Conservation (phyloP, 30 jellyfish, hydroid and myxozoan genomes). For the Aurelia coerulea region DNA sequence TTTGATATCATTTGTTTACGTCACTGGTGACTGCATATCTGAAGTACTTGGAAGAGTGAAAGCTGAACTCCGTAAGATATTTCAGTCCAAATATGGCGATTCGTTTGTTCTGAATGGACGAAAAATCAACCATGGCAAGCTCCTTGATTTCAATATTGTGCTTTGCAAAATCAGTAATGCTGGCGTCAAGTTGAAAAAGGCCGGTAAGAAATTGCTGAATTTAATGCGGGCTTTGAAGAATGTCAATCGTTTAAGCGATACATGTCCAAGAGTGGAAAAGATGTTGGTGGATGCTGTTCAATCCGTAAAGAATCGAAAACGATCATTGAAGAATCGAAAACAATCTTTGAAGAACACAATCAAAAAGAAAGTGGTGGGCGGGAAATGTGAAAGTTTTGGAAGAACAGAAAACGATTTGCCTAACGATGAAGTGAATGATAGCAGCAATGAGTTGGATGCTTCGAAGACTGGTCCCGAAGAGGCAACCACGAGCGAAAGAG, state of each 20-base stretch:
- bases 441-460: too few relatives aligned
- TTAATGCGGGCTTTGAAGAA: constrained; percentile 2
- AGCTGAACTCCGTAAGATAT: background rate
- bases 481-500: too few relatives aligned
- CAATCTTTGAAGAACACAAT: background rate
- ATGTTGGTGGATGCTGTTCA: background rate
- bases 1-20: background rate
- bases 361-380: too few relatives aligned
- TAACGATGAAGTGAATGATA: too few relatives aligned
- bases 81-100: constrained; percentile 7
- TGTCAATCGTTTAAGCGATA: background rate
- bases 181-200: background rate
- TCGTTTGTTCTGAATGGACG: constrained; percentile 23
- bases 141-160: background rate
- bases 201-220: background rate
- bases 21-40: background rate
- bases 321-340: background rate
- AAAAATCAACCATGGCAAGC: background rate
- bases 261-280: background rate
- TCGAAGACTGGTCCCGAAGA: too few relatives aligned
- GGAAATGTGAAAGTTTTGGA: too few relatives aligned
- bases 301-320: constrained; percentile 1
- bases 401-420: too few relatives aligned
- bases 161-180: background rate
- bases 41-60: constrained; percentile 27